phyloP scores from a whole-genome alignment of 2,797 vertebrate genomes.

The Tinamus major region DNA sequence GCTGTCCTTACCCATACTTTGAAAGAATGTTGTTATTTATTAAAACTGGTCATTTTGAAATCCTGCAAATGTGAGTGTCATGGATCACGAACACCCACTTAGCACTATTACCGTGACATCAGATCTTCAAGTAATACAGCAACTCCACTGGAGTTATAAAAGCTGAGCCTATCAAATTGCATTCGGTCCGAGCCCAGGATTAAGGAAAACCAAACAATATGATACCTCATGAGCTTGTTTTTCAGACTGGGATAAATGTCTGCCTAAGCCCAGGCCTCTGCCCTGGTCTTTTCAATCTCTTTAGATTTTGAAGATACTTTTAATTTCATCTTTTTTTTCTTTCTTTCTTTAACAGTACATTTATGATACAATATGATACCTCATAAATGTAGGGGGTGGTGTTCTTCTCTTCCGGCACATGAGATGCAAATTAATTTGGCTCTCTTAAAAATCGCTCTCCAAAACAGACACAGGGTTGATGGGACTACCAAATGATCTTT shows the following conservation, averaged over 20 bases:
- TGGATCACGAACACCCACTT: constrained; percentile 27
- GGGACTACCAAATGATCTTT: neutral
- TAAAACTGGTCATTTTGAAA: constrained; percentile 19
- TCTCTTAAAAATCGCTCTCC: neutral
- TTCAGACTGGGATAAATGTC: neutral
- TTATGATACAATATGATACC: neutral
- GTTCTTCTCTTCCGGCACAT: neutral
- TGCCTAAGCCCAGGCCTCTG: neutral
- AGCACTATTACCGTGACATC: neutral
- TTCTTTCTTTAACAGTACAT: neutral
- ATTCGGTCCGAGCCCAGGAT: constrained; percentile 36
- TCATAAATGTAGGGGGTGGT: neutral
- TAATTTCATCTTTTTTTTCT: neutral
- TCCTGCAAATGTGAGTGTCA: neutral
- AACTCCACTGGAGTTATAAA: constrained; percentile 67
- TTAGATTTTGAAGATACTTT: neutral
- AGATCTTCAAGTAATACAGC: constrained; percentile 38
- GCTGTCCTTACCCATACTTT: neutral
- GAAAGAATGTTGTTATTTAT: neutral
- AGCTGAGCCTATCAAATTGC: constrained; percentile 12
- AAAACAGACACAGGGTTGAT: neutral
- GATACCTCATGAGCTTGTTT: neutral
- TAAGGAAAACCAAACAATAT: constrained; percentile 25
- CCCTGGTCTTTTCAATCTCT: neutral
- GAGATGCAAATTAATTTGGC: neutral